Evolutionary conservation across 2,888 invertebrate species (phyloP), one percentile per base, ranked within the genome.

Genomic region (Diabrotica balteata): DNA sequence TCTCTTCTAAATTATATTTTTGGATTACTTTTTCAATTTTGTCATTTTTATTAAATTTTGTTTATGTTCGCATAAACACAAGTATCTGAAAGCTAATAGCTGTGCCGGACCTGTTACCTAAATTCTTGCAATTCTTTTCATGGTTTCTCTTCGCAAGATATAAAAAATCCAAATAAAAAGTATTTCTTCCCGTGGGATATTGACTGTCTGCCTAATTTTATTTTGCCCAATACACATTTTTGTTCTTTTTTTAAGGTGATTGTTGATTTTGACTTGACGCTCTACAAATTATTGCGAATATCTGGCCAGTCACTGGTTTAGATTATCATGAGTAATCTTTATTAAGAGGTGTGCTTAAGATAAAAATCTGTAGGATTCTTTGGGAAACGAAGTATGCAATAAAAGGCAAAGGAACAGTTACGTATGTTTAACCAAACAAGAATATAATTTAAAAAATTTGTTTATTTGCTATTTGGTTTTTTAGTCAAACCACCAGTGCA

Each of bases 101-200:
- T 4, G 47, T 4, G 47, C 8, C 55, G 55, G 55, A 17, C 55
- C 55, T 57, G 55, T 60, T 51, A 63, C 64, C 67, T 57, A 60
- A 59, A 70, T 67, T 52, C 58, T 64, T 67, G 60, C 60, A 59
- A 69, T 69, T 69, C 69, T 69, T 69, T 67, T 64, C 66, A 64
- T 69, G 61, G 67, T 67, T 51, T 66, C 61, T 63, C 66, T 54
- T 54, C 45, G 59, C 61, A 45, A 43, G 54, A 42, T 6, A 49
- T 11, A 51, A 59, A 59, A 59, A 58, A 45, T 53, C 32, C 50
- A 58, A 58, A 58, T 46, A 63, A 64, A 67, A 70, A 61, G 61
- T 50, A 46, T 57, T 47, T 49, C 60, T 70, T 70, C 66, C 69
- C 69, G 67, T 70, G 69, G 66, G 69, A 70, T 70, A 64, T 63